phyloP scores from a whole-genome alignment of 1,140 invertebrate genomes.

The Lamellibrachia luymesi region DNA sequence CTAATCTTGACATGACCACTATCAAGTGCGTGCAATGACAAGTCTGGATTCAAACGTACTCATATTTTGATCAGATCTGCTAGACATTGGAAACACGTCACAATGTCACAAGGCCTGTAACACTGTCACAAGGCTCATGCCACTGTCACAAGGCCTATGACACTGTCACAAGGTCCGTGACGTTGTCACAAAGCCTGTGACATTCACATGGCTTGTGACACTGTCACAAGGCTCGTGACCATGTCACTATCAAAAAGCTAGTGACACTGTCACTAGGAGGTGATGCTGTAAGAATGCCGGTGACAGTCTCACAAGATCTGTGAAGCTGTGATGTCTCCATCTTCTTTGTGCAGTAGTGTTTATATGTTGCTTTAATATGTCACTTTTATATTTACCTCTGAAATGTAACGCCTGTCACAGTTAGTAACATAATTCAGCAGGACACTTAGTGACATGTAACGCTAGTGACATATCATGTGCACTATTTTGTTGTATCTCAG shows the following conservation, averaged over 20 bases:
- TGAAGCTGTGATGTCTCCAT: not conserved
- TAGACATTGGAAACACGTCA: not conserved
- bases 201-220: too few relatives aligned
- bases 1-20: not conserved
- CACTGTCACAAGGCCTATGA: too few relatives aligned
- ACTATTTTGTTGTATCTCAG: constrained; percentile 1
- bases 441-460: not conserved
- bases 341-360: not conserved
- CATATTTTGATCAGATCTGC: not conserved
- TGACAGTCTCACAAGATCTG: not conserved
- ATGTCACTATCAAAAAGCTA: too few relatives aligned
- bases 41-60: not conserved
- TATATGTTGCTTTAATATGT: not conserved
- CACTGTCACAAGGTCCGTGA: not conserved
- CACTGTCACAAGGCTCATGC: too few relatives aligned
- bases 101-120: too few relatives aligned
- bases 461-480: not conserved
- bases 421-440: not conserved
- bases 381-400: not conserved
- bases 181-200: too few relatives aligned
- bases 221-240: too few relatives aligned
- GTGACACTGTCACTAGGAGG: too few relatives aligned
- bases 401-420: not conserved
- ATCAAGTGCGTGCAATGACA: not conserved
- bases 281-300: too few relatives aligned